Evolutionary conservation across 2,888 invertebrate genomes (phyloP).

Genomic region (Nematopogon swammerdamellus): DNA sequence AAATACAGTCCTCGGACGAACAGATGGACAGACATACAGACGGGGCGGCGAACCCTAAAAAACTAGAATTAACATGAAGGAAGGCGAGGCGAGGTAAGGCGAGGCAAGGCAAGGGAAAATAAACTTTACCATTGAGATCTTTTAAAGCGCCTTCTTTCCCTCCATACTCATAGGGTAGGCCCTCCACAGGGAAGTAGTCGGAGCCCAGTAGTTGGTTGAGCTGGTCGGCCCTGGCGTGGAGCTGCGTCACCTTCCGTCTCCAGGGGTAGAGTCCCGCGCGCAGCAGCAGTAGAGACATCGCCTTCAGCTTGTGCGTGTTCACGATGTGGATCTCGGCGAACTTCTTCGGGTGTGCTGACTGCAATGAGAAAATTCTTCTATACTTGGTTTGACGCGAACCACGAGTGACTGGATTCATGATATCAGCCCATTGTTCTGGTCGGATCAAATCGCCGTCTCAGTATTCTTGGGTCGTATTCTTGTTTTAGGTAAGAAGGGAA

Average conservation of each 20-base stretch:
- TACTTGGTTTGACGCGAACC: no score
- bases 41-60: no score
- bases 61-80: no score
- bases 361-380: conserved; percentile 13
- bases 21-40: no score
- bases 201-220: conserved; percentile 32
- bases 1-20: no score
- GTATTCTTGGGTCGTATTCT: no score
- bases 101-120: no score
- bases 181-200: conserved; percentile 67
- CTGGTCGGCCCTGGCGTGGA: conserved; percentile 29
- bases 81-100: no score
- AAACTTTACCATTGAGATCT: conserved; percentile 70
- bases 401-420: no score
- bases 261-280: conserved; percentile 43
- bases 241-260: conserved; percentile 35
- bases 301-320: conserved; percentile 70
- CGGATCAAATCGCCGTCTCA: no score
- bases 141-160: conserved; percentile 73
- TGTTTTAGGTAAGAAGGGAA: no score
- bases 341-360: conserved; percentile 79
- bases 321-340: conserved; percentile 81
- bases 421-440: no score
- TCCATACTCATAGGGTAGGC: conserved; percentile 79
- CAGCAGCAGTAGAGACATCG: conserved; percentile 59